Conservation (phyloP, 2,888 invertebrate species). For the Ommatoiulus sabulosus region DNA sequence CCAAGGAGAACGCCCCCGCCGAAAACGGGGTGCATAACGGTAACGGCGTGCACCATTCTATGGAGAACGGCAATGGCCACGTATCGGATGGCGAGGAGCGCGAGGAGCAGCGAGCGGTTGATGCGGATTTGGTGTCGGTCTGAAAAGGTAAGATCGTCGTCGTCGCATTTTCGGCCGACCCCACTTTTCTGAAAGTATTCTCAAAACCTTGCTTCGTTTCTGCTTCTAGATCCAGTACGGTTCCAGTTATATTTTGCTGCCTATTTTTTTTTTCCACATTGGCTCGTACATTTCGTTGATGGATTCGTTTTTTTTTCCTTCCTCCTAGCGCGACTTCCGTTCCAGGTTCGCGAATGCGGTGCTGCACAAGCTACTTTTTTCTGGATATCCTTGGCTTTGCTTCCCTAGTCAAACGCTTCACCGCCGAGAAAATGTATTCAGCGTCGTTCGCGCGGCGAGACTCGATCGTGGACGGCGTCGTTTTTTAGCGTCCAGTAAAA, state of each 20-base stretch:
- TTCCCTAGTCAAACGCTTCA: slow-evolving; percentile 27
- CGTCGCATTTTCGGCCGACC: too few relatives aligned
- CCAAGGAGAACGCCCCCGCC: slow-evolving; percentile 49
- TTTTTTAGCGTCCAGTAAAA: background rate
- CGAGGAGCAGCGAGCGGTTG: background rate
- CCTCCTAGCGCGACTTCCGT: background rate
- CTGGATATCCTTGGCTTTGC: background rate
- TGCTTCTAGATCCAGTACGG: background rate
- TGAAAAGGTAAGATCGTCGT: background rate
- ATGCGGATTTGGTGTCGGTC: slow-evolving; percentile 16
- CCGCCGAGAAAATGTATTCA: background rate
- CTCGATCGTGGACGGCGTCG: background rate
- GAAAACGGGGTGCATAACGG: slow-evolving; percentile 13
- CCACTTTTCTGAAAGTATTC: background rate
- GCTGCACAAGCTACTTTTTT: slow-evolving; percentile 30
- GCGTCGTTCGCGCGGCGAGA: background rate
- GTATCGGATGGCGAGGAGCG: background rate
- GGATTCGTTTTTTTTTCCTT: background rate
- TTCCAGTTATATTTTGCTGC: slow-evolving; percentile 35
- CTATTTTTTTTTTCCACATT: slow-evolving; percentile 9
- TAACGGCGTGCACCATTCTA: background rate
- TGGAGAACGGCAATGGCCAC: background rate
- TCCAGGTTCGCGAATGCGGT: background rate
- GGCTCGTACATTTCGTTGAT: background rate
- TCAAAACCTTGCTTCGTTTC: background rate